These are phyloP conservation scores for Torymus tubicola DNA, from an alignment of 2,888 invertebrate species.

Conservation along the genomic window DNA sequence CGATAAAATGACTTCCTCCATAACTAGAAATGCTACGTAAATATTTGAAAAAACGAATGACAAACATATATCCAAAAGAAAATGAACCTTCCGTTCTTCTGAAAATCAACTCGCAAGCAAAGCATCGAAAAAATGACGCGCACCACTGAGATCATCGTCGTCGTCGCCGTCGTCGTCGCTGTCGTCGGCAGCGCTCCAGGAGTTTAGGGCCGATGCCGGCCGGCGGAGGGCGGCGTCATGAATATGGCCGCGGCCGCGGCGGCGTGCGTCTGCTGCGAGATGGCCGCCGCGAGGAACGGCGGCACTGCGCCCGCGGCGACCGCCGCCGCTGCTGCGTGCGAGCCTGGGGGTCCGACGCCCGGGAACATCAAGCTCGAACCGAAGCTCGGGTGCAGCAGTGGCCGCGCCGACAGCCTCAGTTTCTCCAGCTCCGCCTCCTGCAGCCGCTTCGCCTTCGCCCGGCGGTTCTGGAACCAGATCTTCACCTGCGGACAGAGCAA, in stretches of 20 bases:
- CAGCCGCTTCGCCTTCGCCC: constrained; percentile 96
- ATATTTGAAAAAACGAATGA: no score
- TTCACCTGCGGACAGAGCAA: constrained; percentile 81
- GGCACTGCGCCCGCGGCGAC: constrained; percentile 67
- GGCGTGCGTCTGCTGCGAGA: constrained; percentile 75
- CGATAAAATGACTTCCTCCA: no score
- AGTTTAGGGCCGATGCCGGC: constrained; percentile 43
- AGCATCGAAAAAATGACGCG: no score
- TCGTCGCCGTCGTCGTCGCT: no score
- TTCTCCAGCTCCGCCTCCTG: constrained; percentile 99
- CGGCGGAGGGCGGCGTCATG: constrained; percentile 72
- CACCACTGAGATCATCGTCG: no score
- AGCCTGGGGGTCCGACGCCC: constrained; percentile 80
- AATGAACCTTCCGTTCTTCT: no score
- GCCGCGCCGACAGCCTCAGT: constrained; percentile 89
- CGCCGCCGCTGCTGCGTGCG: constrained; percentile 60
- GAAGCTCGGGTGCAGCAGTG: constrained; percentile 85
- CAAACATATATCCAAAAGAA: no score
- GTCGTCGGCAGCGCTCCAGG: no score
- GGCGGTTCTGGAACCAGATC: constrained; percentile 96
- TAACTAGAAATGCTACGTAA: no score
- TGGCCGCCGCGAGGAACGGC: constrained; percentile 81
- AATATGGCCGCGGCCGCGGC: constrained; percentile 77
- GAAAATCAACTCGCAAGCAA: no score
- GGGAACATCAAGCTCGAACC: constrained; percentile 80